Conservation (phyloP, 2,888 invertebrate species). For the Proisotoma minuta region DNA sequence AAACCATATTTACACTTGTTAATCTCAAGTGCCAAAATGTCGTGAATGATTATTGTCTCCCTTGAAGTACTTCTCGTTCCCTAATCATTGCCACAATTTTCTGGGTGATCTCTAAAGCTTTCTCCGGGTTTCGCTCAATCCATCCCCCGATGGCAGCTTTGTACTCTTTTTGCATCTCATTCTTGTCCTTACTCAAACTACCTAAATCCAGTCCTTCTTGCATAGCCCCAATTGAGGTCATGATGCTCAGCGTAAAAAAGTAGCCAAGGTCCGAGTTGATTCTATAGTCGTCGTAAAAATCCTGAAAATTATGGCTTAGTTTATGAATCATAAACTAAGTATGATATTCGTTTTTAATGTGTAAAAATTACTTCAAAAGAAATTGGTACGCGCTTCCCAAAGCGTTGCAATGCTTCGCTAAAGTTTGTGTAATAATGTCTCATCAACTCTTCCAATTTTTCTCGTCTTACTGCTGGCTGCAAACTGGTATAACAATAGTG, state of each 20-base stretch:
- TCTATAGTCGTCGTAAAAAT: background rate
- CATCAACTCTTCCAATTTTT: conserved; percentile 20
- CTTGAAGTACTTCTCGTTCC: background rate
- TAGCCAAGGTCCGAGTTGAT: conserved; percentile 15
- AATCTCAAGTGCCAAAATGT: too few relatives aligned
- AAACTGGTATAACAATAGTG: conserved; percentile 29
- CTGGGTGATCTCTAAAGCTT: background rate
- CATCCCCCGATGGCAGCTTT: background rate
- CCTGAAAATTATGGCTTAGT: conserved; percentile 3
- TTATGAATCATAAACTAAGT: background rate
- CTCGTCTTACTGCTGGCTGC: conserved; percentile 15
- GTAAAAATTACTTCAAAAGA: conserved; percentile 7
- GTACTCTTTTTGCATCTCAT: background rate
- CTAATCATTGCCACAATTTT: conserved; percentile 1
- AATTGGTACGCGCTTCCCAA: background rate
- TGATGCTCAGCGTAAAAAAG: conserved; percentile 8
- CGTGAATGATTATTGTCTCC: too few relatives aligned
- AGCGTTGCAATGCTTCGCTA: background rate
- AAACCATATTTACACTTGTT: too few relatives aligned
- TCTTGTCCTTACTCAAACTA: background rate
- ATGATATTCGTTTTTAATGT: background rate
- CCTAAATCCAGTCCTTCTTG: conserved; percentile 9
- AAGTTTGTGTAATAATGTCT: conserved; percentile 17
- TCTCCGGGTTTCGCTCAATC: conserved; percentile 2
- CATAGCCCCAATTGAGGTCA: conserved; percentile 20